Evolutionary conservation across 1,140 invertebrate species (phyloP), one percentile per base, ranked within the genome.

Genomic region (Drosophila jambulina): DNA sequence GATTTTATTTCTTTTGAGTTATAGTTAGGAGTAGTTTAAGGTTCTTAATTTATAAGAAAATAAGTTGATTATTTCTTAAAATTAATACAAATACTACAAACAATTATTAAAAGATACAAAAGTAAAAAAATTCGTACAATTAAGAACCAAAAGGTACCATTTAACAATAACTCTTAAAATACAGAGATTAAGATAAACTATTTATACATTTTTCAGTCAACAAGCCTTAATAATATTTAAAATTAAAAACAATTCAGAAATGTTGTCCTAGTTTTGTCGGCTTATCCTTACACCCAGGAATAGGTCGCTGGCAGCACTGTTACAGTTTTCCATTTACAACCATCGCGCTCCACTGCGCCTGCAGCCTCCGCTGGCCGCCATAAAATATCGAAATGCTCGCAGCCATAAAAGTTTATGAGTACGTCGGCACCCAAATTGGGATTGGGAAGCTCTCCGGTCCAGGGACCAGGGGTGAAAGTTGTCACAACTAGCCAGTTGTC

Each of bases 301-400:
- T 15, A 34, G 19, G 8, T 23, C 13, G 3, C 19, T 23, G 34
- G 21, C 53, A n/a, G 53, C 53, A 54, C 53, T 38, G 53, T n/a
- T 54, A 54, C 53, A 36, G 87, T 88, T 88, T 88, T 78, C 78
- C 83, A 78, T 88, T 90, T 88, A 88, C 75, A 81, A 75, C 84
- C 49, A 80, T 87, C 54, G 51, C 80, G 61, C 72, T 78, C 64
- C 72, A 82, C 32, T 78, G 79, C 64, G 67, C 53, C 70, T 74
- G 67, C 80, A 83, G 70, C 76, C 71, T 77, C 77, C 76, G 61
- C 67, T 56, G 45, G 36, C 58, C 23, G 77, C 85, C 53, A 84
- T 87, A 87, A 88, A 88, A 88, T 78, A 38, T 23, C 61, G 49
- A 87, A 87, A 88, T 78, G 81, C 69, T 84, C 77, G 74, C 67